These are phyloP conservation scores for Drosophila truncata DNA, from an alignment of 1,140 invertebrate genomes.

Conservation along the genomic window DNA sequence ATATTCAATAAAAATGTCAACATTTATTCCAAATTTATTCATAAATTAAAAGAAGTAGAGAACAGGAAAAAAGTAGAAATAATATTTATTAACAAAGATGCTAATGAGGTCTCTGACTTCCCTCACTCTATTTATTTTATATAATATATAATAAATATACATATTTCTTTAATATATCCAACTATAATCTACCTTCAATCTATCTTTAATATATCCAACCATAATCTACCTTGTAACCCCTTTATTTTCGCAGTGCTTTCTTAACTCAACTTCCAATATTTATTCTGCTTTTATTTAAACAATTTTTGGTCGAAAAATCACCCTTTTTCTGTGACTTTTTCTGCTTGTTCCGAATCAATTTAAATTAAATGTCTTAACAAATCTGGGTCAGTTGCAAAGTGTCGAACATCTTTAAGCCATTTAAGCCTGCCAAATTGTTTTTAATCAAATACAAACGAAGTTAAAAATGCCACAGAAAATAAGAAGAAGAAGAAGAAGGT, in stretches of 20 bases:
- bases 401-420: neutral
- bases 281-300: neutral
- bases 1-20: too few relatives aligned
- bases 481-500: neutral
- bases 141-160: too few relatives aligned
- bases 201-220: too few relatives aligned
- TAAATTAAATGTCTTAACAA: neutral
- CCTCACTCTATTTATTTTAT: too few relatives aligned
- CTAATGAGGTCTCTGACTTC: too few relatives aligned
- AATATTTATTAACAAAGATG: too few relatives aligned
- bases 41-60: too few relatives aligned
- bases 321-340: neutral
- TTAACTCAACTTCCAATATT: neutral
- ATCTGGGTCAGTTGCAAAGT: neutral
- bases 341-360: neutral
- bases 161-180: too few relatives aligned
- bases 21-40: too few relatives aligned
- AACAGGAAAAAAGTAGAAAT: too few relatives aligned
- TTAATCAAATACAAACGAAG: constrained; percentile 8
- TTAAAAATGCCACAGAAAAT: neutral
- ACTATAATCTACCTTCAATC: too few relatives aligned
- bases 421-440: neutral
- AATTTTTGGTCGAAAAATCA: neutral
- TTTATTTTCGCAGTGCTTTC: neutral
- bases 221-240: neutral